These are phyloP conservation scores for Sterrhoptilus dennistouni DNA, from an alignment of 2,113 vertebrate species.

Conservation along the genomic window DNA sequence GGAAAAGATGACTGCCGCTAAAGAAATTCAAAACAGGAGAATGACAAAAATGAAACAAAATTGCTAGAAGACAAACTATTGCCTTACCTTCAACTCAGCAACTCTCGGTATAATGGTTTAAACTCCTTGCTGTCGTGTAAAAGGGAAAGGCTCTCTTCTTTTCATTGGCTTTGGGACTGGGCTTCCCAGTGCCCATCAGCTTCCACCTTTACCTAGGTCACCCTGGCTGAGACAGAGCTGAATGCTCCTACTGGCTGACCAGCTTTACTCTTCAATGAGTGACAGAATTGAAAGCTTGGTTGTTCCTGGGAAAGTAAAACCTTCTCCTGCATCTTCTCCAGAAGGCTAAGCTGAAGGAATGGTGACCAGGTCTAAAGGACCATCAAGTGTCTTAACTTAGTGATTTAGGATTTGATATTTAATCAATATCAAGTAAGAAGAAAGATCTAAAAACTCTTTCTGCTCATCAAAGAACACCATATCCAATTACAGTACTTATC, in stretches of 20 bases:
- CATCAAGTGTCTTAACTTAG: not conserved
- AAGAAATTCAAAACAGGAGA: not conserved
- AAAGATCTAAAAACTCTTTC: not conserved
- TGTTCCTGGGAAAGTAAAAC: not conserved
- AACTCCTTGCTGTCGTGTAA: accelerated
- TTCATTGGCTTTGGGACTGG: not conserved
- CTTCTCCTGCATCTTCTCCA: not conserved
- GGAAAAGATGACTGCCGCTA: not conserved
- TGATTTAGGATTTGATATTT: not conserved
- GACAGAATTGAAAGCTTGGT: not conserved
- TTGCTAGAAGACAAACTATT: not conserved
- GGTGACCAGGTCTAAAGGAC: not conserved
- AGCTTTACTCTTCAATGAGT: accelerated
- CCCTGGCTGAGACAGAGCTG: accelerated
- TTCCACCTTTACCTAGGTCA: not conserved
- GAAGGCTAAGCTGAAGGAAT: not conserved
- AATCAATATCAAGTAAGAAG: not conserved
- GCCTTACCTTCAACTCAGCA: not conserved
- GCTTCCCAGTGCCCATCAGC: not conserved
- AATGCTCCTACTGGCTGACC: not conserved
- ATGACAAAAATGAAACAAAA: not conserved
- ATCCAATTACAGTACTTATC: not conserved
- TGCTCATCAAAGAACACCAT: not conserved
- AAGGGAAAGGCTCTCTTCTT: not conserved
- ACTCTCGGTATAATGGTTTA: not conserved